A percentile compares a stretch with the other conserved stretches of the same genome.
phyloP scores from a whole-genome alignment of 2,113 vertebrate species.

The Zeus faber region DNA sequence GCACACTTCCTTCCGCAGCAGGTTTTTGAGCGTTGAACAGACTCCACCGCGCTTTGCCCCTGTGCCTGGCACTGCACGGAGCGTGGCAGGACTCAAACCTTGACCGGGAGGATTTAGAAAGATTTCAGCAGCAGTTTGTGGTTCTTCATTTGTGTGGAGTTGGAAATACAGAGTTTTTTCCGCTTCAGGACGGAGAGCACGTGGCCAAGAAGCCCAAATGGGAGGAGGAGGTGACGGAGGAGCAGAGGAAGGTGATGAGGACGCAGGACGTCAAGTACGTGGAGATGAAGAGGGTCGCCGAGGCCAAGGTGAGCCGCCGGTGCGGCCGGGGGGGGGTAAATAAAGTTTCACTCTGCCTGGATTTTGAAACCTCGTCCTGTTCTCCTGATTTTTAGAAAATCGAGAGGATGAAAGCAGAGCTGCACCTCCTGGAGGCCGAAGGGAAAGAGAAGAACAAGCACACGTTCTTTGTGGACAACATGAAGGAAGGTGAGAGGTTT shows the following conservation, averaged over 20 bases:
- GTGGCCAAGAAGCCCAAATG: conserved; percentile 70
- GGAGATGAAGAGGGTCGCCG: conserved; percentile 93
- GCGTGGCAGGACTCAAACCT: too few relatives aligned
- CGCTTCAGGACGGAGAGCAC: conserved; percentile 91
- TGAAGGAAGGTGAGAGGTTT: conserved; percentile 78
- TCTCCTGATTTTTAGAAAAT: conserved; percentile 83
- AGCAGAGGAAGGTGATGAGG: conserved; percentile 91
- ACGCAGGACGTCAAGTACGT: conserved; percentile 92
- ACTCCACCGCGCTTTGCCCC: too few relatives aligned
- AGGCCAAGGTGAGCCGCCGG: conserved; percentile 79
- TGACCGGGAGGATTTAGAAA: too few relatives aligned
- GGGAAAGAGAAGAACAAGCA: conserved; percentile 82
- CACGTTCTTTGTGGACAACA: conserved; percentile 86
- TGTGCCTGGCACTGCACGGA: too few relatives aligned
- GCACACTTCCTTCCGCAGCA: too few relatives aligned
- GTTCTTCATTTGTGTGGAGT: too few relatives aligned
- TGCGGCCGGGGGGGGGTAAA: too few relatives aligned
- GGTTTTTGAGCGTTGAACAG: too few relatives aligned
- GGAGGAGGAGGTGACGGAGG: conserved; percentile 80
- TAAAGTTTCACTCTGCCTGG: too few relatives aligned
- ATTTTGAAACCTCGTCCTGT: not conserved
- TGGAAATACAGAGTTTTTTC: too few relatives aligned
- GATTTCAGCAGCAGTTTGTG: too few relatives aligned
- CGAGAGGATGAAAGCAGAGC: conserved; percentile 89
- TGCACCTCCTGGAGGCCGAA: conserved; percentile 89